Evolutionary conservation across 1,140 invertebrate genomes (phyloP).

Genomic region (Lasioglossum albipes): DNA sequence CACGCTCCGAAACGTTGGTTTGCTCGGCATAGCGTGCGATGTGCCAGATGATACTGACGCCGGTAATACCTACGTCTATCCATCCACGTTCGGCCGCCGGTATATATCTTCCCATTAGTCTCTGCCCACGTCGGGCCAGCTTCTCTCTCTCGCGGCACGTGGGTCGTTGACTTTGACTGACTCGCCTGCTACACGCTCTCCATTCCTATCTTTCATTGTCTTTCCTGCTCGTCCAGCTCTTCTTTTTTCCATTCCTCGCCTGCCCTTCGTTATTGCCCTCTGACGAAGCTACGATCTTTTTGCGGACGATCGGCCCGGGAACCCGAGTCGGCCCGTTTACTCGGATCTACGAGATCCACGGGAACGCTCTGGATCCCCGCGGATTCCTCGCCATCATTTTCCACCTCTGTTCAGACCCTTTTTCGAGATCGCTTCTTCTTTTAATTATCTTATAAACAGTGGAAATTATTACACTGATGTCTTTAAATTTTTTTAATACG

Average conservation of each 20-base stretch:
- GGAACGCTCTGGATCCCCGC: no score
- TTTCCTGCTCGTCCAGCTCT: not conserved
- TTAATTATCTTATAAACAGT: no score
- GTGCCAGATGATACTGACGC: conserved; percentile 65
- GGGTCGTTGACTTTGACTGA: conserved; percentile 71
- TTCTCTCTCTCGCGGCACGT: conserved; percentile 52
- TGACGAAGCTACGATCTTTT: no score
- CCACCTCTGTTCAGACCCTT: no score
- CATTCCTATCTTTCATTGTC: conserved; percentile 6
- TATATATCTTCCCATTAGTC: conserved; percentile 70
- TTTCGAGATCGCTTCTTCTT: no score
- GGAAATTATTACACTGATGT: no score
- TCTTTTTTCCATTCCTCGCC: conserved; percentile 23
- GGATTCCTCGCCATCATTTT: no score
- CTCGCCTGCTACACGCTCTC: conserved; percentile 28
- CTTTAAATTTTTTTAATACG: no score
- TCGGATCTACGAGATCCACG: no score
- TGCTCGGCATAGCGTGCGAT: conserved; percentile 44
- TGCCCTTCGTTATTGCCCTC: conserved; percentile 21
- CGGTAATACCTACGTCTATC: conserved; percentile 67
- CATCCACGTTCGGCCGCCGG: conserved; percentile 63
- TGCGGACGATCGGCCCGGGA: no score
- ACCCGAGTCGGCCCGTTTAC: no score
- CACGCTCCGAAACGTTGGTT: conserved; percentile 25
- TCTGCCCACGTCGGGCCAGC: conserved; percentile 63